Evolutionary conservation across 2,113 vertebrate genomes (phyloP).

Genomic region (Paralichthys olivaceus): DNA sequence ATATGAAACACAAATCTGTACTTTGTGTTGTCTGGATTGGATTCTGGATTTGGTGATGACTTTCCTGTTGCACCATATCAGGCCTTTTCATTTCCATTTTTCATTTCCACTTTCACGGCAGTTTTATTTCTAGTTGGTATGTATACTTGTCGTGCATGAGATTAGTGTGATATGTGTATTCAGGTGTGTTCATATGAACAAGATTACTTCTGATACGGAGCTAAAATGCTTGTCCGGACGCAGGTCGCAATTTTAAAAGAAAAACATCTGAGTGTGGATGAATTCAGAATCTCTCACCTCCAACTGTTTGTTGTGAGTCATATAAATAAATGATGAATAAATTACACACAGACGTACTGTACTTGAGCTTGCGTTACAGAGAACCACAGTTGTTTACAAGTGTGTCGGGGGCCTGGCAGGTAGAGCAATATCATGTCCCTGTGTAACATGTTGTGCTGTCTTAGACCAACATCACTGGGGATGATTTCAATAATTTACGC

Average conservation of each 20-base stretch:
- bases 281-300: slow-evolving; percentile 53
- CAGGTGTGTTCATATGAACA: no score
- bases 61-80: no score
- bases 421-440: slow-evolving; percentile 41
- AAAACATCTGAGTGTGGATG: background rate
- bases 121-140: no score
- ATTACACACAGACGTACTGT: slow-evolving; percentile 59
- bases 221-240: no score
- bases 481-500: slow-evolving; percentile 80
- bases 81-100: no score
- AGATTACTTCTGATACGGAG: no score
- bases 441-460: slow-evolving; percentile 50
- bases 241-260: background rate
- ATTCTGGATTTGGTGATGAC: no score
- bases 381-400: slow-evolving; percentile 75
- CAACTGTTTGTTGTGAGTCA: slow-evolving; percentile 40
- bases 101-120: no score
- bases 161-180: no score
- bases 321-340: slow-evolving; percentile 74
- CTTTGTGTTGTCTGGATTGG: no score
- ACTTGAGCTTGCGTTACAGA: slow-evolving; percentile 59
- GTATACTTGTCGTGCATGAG: no score
- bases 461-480: slow-evolving; percentile 63
- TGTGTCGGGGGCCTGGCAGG: slow-evolving; percentile 37
- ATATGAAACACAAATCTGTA: no score